Evolutionary conservation across 2,113 vertebrate genomes (phyloP).

Genomic region (Syrmaticus mikado): DNA sequence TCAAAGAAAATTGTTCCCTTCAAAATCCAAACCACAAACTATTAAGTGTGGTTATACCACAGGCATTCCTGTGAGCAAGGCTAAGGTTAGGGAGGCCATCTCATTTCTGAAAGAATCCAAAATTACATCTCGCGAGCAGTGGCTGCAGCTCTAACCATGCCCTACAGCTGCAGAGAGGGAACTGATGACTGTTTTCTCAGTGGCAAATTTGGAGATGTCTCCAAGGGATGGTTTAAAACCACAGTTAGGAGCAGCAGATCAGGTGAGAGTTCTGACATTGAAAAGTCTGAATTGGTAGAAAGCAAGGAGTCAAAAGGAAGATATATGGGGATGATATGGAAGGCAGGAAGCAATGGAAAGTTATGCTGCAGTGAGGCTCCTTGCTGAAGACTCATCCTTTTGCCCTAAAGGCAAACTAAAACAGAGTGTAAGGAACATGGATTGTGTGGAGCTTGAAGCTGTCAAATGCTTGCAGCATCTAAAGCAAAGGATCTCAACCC

Average conservation of each 20-base stretch:
- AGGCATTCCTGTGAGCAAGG: neutral
- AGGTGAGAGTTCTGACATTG: neutral
- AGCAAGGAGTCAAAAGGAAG: neutral
- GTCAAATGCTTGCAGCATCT: neutral
- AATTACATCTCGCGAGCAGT: neutral
- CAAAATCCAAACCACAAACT: conserved; percentile 21
- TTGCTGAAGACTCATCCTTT: neutral
- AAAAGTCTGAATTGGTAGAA: neutral
- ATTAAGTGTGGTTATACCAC: neutral
- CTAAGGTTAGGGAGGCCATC: conserved; percentile 14
- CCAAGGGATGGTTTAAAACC: neutral
- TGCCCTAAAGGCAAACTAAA: neutral
- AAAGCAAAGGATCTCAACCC: neutral
- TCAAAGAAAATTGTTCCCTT: neutral
- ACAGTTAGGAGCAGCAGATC: neutral
- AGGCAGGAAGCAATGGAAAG: neutral
- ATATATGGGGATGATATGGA: neutral
- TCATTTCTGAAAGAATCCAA: conserved; percentile 29
- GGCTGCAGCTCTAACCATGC: neutral
- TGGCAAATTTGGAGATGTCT: neutral
- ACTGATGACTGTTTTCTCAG: neutral
- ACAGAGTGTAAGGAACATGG: neutral
- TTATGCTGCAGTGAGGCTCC: neutral
- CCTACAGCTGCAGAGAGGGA: neutral
- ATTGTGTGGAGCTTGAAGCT: neutral